Conservation (phyloP, 2,113 vertebrate genomes). For the Murina feae region DNA sequence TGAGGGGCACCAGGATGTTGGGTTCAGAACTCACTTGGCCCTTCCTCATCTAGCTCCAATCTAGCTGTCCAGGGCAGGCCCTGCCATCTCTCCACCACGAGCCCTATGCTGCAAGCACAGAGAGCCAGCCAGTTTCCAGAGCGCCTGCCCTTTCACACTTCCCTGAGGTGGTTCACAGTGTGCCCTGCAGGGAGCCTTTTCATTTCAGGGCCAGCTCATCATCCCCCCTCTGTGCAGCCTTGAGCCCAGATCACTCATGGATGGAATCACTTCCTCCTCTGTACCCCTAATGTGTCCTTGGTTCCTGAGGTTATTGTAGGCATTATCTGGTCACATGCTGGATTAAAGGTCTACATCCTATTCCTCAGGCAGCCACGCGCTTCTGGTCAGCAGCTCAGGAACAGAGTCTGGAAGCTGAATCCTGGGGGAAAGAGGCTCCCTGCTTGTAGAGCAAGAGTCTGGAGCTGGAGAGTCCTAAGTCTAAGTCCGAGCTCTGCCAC, state of each 20-base stretch:
- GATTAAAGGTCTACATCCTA: neutral
- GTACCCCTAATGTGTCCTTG: neutral
- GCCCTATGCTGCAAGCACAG: neutral
- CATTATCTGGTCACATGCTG: neutral
- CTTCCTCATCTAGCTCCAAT: neutral
- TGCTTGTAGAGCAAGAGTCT: neutral
- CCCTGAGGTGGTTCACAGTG: neutral
- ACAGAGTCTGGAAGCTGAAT: neutral
- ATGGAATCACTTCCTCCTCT: neutral
- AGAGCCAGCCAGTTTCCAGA: neutral
- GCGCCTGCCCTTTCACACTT: too few species aligned
- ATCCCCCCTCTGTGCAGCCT: neutral
- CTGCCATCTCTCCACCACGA: neutral
- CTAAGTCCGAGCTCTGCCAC: neutral
- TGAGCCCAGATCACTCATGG: neutral
- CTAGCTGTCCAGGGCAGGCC: neutral
- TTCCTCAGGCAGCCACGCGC: neutral
- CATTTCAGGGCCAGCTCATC: neutral
- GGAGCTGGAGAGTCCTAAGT: neutral
- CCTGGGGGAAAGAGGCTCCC: neutral
- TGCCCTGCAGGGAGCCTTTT: neutral
- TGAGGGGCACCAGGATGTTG: neutral
- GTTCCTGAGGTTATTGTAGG: neutral
- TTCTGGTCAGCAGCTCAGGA: neutral
- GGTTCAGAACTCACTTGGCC: neutral